Evolutionary conservation across 2,888 invertebrate species (phyloP).

Genomic region (Drosophila lutescens): DNA sequence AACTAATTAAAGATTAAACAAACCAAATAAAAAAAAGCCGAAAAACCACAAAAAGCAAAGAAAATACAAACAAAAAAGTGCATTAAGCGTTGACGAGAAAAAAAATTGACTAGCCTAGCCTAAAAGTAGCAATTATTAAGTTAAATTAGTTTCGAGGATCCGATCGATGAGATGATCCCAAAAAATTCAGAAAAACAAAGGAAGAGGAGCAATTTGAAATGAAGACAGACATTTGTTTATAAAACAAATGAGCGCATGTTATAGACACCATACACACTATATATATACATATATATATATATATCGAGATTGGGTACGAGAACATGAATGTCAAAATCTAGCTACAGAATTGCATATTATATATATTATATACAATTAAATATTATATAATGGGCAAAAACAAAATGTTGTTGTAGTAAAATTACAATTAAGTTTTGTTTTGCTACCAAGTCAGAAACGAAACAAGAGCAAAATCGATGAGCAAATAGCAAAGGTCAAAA

Average conservation of each 20-base stretch:
- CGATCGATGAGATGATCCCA: constrained; percentile 15
- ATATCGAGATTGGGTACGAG: constrained; percentile 20
- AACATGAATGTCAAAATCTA: constrained; percentile 69
- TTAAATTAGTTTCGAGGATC: constrained; percentile 64
- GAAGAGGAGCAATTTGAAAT: constrained; percentile 3
- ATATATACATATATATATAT: constrained; percentile 18
- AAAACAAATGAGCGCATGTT: constrained; percentile 67
- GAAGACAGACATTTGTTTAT: constrained; percentile 67
- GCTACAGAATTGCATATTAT: constrained; percentile 79
- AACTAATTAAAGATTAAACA: constrained; percentile 34
- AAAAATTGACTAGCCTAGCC: constrained; percentile 71
- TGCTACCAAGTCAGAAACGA: constrained; percentile 58
- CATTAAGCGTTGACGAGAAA: constrained; percentile 68
- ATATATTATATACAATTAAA: constrained; percentile 71
- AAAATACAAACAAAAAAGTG: constrained; percentile 62
- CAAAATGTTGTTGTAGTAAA: constrained; percentile 79
- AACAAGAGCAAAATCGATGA: constrained; percentile 41
- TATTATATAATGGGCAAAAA: constrained; percentile 72
- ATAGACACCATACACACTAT: constrained; percentile 47
- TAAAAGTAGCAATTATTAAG: constrained; percentile 79
- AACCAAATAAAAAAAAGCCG: constrained; percentile 14
- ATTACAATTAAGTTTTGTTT: constrained; percentile 80
- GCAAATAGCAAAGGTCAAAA: constrained; percentile 52
- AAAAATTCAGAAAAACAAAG: constrained; percentile 8
- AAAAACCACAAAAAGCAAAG: constrained; percentile 12